Evolutionary conservation across 2,888 invertebrate species (phyloP), one percentile per base, ranked within the genome.

Genomic region (Hedya salicella): DNA sequence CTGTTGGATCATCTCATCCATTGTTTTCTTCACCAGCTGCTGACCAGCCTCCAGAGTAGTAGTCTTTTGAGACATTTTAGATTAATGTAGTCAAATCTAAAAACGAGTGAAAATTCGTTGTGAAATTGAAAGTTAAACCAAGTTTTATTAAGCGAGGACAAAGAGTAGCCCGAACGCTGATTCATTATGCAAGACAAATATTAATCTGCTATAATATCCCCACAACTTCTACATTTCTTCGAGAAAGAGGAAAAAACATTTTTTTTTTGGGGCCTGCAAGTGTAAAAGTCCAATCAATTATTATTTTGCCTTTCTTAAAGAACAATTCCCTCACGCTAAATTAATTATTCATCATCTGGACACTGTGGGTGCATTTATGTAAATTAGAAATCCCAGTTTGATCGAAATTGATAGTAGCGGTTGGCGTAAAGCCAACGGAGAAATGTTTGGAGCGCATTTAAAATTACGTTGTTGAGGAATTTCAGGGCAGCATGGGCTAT

Each of bases 21-120:
- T 93, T 8, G 91, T 91, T 75, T 82, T 85, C 78, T 92, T 90
- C 9, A 93, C 88, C 36, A 93, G 84, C 71, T 90, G 88, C 72
- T 92, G 92, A 44, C 93, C 88, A 70, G 92, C 85, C 72, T 90
- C 86, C 16, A 93, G 86, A 57, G 82, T 62, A n/a, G 69, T 63
- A 21, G 52, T 82, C 40, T 83, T 87, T 72, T 75, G 85, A 84
- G 91, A 90, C 91, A 91, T 91, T 71, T 75, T 82, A 75, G 67
- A 74, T 71, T 50, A 49, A 17, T 53, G 54, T 53, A 54, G 60
- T 49, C 13, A 36, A 32, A 66, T 54, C 66, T 66, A 66, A 53
- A 59, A 65, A 60, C n/a, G 46, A 60, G 39, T 30, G 39, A 46
- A 46, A 60, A 44, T 9, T 9, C 9, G 44, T 30, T 32, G 42